Percentiles rank a stretch among this genome's conserved stretches.
Conservation (phyloP, 2,888 invertebrate genomes). For the Lysandra bellargus region DNA sequence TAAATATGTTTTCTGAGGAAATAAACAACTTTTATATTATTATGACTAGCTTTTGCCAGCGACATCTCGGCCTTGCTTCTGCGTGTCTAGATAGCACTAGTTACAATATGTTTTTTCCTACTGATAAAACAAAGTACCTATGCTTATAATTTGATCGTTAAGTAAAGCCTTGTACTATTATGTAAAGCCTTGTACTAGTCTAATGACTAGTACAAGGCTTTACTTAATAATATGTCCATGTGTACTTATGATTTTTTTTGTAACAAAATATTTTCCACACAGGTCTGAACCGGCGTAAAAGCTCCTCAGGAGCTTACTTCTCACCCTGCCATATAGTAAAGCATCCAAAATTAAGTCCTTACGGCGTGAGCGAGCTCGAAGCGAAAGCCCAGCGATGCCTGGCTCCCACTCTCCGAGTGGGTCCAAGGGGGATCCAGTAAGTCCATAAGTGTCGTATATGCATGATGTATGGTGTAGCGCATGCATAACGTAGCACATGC, state of each 20-base stretch:
- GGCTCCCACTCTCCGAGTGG: constrained; percentile 49
- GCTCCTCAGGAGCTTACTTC: constrained; percentile 10
- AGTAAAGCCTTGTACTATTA: no score
- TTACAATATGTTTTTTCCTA: no score
- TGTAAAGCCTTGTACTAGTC: no score
- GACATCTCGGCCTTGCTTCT: no score
- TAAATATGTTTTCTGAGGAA: no score
- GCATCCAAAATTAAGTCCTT: constrained; percentile 37
- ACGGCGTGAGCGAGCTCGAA: constrained; percentile 38
- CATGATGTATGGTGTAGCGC: no score
- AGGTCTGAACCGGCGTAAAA: constrained; percentile 28
- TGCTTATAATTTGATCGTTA: no score
- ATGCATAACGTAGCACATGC: no score
- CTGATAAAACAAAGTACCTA: no score
- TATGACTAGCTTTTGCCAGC: no score
- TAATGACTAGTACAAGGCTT: background rate
- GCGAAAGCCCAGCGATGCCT: constrained; percentile 42
- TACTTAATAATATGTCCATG: background rate
- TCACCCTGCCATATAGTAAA: constrained; percentile 18
- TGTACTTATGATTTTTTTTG: background rate
- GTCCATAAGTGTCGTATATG: constrained; percentile 39
- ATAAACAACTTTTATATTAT: no score
- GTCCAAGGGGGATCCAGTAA: constrained; percentile 48
- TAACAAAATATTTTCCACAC: constrained; percentile 31
- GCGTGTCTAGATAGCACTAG: no score